Evolutionary conservation across 1,140 invertebrate species (phyloP).

Genomic region (Coptotermes formosanus): DNA sequence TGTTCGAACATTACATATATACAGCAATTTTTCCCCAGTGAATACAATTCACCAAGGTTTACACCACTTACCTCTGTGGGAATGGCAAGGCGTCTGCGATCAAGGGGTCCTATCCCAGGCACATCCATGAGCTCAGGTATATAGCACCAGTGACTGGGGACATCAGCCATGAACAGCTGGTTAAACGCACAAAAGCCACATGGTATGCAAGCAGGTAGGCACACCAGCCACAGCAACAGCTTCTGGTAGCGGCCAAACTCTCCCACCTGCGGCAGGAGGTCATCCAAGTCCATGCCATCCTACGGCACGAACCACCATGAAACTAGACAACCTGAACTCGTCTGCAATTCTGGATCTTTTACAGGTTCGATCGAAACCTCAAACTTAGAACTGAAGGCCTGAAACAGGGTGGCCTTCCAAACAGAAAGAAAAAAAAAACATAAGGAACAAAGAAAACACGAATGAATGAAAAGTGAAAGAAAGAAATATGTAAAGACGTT

Average conservation of each 20-base stretch:
- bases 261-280: slow-evolving; percentile 78
- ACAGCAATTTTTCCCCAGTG: too few relatives aligned
- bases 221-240: slow-evolving; percentile 79
- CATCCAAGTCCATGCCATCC: slow-evolving; percentile 73
- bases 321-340: too few relatives aligned
- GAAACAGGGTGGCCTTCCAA: too few relatives aligned
- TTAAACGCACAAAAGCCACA: slow-evolving; percentile 90
- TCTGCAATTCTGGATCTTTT: too few relatives aligned
- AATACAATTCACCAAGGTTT: too few relatives aligned
- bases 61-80: slow-evolving; percentile 45
- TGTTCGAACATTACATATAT: too few relatives aligned
- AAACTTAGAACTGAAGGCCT: too few relatives aligned
- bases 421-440: too few relatives aligned
- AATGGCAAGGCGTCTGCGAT: slow-evolving; percentile 63
- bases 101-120: slow-evolving; percentile 48
- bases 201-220: slow-evolving; percentile 81
- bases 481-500: too few relatives aligned
- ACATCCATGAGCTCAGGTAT: slow-evolving; percentile 64
- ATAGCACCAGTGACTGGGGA: slow-evolving; percentile 76
- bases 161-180: slow-evolving; percentile 83
- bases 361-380: too few relatives aligned
- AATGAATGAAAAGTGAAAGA: too few relatives aligned
- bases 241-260: slow-evolving; percentile 88
- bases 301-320: slow-evolving; percentile 38
- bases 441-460: too few relatives aligned